Percentiles rank a stretch among this genome's conserved stretches.
These are phyloP conservation scores for Seriola dumerili DNA, from an alignment of 2,113 vertebrate species.

Conservation along the genomic window DNA sequence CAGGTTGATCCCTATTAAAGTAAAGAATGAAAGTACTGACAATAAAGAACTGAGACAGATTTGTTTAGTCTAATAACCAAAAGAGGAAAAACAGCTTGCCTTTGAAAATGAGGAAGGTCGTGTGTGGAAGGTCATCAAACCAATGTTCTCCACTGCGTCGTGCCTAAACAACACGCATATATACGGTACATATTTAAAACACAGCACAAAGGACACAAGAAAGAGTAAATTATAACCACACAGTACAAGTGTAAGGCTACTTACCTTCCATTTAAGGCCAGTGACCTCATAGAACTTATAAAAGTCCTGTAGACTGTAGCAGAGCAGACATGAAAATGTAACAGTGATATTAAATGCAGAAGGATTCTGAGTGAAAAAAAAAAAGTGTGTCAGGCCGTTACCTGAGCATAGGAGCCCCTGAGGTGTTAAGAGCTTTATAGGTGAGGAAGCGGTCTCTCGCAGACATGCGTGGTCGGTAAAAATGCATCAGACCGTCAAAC, in stretches of 20 bases:
- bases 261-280: conserved; percentile 97
- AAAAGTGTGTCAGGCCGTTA: conserved; percentile 57
- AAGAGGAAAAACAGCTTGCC: conserved; percentile 72
- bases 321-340: conserved; percentile 37
- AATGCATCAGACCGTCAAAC: conserved; percentile 96
- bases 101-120: conserved; percentile 97
- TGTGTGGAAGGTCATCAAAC: conserved; percentile 97
- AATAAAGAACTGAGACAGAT: neutral
- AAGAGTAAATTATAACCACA: neutral
- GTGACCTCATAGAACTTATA: conserved; percentile 97
- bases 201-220: neutral
- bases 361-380: neutral
- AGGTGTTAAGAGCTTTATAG: conserved; percentile 94
- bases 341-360: neutral
- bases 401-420: conserved; percentile 89
- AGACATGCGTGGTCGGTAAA: conserved; percentile 93
- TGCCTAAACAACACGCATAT: conserved; percentile 78
- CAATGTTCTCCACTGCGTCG: conserved; percentile 93
- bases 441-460: conserved; percentile 93
- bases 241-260: neutral
- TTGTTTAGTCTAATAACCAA: neutral
- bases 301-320: conserved; percentile 92
- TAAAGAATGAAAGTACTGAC: neutral
- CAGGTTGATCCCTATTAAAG: conserved; percentile 91
- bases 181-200: conserved; percentile 1